These are phyloP conservation scores for Schlechtendalia chinensis DNA, from an alignment of 1,140 invertebrate genomes.

Conservation along the genomic window DNA sequence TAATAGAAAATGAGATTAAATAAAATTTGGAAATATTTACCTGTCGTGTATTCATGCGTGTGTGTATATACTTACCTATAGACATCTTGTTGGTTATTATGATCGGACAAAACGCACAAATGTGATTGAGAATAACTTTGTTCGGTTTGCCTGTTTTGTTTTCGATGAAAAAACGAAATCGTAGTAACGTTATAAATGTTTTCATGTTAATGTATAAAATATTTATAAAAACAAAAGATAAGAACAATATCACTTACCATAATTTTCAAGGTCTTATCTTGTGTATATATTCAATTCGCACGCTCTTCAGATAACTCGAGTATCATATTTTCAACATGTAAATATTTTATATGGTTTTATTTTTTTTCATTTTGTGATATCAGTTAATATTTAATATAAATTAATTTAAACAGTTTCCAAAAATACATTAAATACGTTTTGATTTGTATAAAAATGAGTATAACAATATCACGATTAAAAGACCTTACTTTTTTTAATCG, in stretches of 20 bases:
- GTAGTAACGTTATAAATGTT: background rate
- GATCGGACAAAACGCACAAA: too few species aligned
- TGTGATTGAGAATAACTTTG: background rate
- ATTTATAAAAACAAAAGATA: background rate
- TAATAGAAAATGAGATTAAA: too few species aligned
- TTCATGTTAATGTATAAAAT: background rate
- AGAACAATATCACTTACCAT: background rate
- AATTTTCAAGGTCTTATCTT: background rate
- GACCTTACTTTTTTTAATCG: too few species aligned
- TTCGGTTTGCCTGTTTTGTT: too few species aligned
- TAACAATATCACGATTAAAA: too few species aligned
- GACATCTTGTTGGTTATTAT: too few species aligned
- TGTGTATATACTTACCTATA: too few species aligned
- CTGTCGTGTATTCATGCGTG: too few species aligned
- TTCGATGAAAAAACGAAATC: background rate
- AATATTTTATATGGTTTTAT: background rate
- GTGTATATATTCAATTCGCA: background rate
- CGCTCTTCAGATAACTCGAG: background rate
- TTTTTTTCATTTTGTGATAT: background rate
- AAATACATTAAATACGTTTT: too few species aligned
- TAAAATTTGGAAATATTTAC: too few species aligned
- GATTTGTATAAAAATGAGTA: too few species aligned
- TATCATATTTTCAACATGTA: background rate
- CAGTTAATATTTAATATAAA: background rate
- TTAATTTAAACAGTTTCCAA: background rate